Percentiles rank a stretch among this genome's conserved stretches.
phyloP scores from a whole-genome alignment of 2,797 vertebrate species.

The Coccyzus lansbergi region DNA sequence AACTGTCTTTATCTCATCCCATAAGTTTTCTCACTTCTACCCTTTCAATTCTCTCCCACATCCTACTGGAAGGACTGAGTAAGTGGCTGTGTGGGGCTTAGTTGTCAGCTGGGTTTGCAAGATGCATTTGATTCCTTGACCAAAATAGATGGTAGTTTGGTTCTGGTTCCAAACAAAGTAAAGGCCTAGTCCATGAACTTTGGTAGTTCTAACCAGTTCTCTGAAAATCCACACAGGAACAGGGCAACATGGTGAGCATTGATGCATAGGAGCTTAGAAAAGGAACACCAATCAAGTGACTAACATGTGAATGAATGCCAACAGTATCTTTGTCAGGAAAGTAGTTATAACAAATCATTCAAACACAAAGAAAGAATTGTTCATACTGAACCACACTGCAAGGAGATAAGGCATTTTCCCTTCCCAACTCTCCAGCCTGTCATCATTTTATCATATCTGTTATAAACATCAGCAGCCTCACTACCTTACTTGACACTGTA shows the following conservation, averaged over 20 bases:
- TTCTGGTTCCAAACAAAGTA: background rate
- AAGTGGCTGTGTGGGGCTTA: accelerated
- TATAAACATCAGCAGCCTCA: background rate
- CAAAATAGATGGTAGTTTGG: background rate
- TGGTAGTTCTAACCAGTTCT: background rate
- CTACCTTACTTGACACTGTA: background rate
- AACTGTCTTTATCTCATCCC: background rate
- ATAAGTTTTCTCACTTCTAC: background rate
- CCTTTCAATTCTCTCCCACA: accelerated
- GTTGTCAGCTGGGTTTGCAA: accelerated
- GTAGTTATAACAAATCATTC: background rate
- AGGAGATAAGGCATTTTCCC: background rate
- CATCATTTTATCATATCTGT: background rate
- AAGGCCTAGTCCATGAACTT: background rate
- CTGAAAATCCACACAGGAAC: background rate
- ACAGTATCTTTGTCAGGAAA: background rate
- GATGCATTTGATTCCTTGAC: background rate
- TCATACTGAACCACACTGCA: background rate
- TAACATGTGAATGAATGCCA: background rate
- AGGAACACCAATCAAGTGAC: background rate
- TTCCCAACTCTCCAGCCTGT: background rate
- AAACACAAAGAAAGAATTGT: background rate
- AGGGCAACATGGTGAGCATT: background rate
- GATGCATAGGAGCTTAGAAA: background rate
- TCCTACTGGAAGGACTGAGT: accelerated